Base-by-base conservation (phyloP, 2,888 invertebrate species). In the Margaritifera margaritifera region DNA sequence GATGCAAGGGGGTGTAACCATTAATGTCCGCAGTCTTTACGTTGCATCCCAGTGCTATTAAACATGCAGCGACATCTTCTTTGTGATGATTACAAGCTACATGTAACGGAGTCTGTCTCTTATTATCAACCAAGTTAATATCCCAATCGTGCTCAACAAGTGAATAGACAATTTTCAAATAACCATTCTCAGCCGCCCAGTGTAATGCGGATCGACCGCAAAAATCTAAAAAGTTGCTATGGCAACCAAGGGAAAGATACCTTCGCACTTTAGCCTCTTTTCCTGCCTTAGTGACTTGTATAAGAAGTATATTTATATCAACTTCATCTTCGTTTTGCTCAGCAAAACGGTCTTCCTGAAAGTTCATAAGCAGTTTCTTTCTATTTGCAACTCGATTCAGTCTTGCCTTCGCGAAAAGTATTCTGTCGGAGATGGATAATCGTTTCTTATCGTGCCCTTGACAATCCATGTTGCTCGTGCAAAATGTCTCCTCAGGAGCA, bases 141-240 rank as follows among this genome's bases (percentile, higher is more conserved):
- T 83, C 79, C 81, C 80, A 82, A 2, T 80, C 76, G 3, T 74
- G 68, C 24, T 81, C 83, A 25, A 85, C 65, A 3, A 86, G 78
- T 4, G 78, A 66, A 31, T 79, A 83, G 15, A 82, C 76, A 4
- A 85, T 75, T 27, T 75, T 67, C 31, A 79, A 66, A 62, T 85
- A 84, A 4, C 84, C 84, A 56, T 84, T 80, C 64, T 87, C 84
- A 6, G 82, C 75, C 0, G 85, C 85, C 85, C 85, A 86, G 71
- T 86, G 86, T 6, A 86, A 68, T 2, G 85, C 84, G 1, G 83
- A 80, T 20, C 82, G 77, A 0, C 82, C 85, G 0, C 69, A 67
- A 5, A 72, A 74, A 68, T 85, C 86, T 6, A 71, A 69, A 25
- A 66, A 72, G 56, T 74, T 72, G 31, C 64, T 71, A 6, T 62